phyloP scores from a whole-genome alignment of 2,888 invertebrate genomes.

The Brenthis hecate region DNA sequence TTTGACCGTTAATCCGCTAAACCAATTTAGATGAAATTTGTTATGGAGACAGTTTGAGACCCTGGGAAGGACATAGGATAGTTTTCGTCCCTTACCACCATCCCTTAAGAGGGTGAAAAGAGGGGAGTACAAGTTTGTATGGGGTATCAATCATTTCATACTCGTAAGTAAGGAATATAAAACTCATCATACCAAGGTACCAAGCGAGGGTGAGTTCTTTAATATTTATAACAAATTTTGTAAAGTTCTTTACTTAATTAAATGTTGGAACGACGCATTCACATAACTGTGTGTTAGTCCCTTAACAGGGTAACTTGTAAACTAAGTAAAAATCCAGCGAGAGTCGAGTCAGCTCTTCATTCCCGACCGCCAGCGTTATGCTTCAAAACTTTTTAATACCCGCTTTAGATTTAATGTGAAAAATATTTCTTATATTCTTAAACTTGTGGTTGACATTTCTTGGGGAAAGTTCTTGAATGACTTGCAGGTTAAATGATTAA shows the following conservation, averaged over 20 bases:
- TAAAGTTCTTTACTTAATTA: constrained; percentile 10
- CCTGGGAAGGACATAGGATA: no score
- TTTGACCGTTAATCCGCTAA: no score
- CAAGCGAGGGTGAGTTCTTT: background rate
- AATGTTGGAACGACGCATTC: constrained; percentile 8
- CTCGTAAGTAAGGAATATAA: no score
- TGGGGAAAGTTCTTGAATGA: background rate
- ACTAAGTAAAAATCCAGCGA: constrained; percentile 10
- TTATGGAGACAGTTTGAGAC: no score
- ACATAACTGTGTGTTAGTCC: constrained; percentile 17
- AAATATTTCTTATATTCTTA: constrained; percentile 16
- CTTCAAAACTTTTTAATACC: constrained; percentile 38
- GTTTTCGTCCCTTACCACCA: no score
- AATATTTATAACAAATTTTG: constrained; percentile 7
- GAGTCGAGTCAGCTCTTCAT: constrained; percentile 3
- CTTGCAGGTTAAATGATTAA: constrained; percentile 11
- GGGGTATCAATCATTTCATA: no score
- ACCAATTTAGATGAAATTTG: no score
- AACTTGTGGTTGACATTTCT: constrained; percentile 1
- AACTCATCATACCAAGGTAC: no score
- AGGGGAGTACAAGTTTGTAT: no score
- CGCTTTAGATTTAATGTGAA: constrained; percentile 36
- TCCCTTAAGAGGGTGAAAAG: no score
- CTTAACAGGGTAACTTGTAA: constrained; percentile 12
- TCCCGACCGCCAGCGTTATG: constrained; percentile 17